phyloP scores from a whole-genome alignment of 2,888 invertebrate genomes.

The Tenthredo distinguenda region DNA sequence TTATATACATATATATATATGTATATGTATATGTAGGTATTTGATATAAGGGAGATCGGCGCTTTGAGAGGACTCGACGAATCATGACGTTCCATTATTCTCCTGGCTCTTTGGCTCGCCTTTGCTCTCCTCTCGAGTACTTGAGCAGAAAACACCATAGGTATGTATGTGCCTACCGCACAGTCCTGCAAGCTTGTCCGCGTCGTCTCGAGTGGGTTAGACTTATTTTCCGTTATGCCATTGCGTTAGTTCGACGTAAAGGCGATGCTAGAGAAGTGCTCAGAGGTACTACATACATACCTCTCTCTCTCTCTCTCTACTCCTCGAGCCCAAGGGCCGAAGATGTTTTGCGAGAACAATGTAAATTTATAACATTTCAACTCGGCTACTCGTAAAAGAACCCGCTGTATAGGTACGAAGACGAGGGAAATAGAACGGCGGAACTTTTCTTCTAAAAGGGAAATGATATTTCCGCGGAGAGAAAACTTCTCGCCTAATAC shows the following conservation, averaged over 20 bases:
- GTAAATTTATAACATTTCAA: constrained; percentile 43
- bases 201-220: constrained; percentile 26
- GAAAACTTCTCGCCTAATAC: constrained; percentile 8
- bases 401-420: not conserved
- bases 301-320: not conserved
- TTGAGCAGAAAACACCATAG: not conserved
- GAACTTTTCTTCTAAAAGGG: constrained; percentile 32
- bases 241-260: constrained; percentile 3
- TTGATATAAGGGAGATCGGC: constrained; percentile 19
- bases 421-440: not conserved
- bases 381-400: not conserved
- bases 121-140: not conserved
- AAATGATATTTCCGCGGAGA: constrained; percentile 26
- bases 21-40: not conserved
- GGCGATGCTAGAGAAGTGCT: not conserved
- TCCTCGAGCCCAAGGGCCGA: constrained; percentile 11
- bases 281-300: not conserved
- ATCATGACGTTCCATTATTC: constrained; percentile 49
- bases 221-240: not conserved
- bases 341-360: constrained; percentile 34
- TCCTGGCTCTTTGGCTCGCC: constrained; percentile 31
- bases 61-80: constrained; percentile 40
- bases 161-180: not conserved
- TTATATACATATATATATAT: not conserved
- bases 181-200: not conserved